Percentiles rank a stretch among this genome's conserved stretches.
phyloP scores from a whole-genome alignment of 2,888 invertebrate genomes.

The Hipparchia semele region DNA sequence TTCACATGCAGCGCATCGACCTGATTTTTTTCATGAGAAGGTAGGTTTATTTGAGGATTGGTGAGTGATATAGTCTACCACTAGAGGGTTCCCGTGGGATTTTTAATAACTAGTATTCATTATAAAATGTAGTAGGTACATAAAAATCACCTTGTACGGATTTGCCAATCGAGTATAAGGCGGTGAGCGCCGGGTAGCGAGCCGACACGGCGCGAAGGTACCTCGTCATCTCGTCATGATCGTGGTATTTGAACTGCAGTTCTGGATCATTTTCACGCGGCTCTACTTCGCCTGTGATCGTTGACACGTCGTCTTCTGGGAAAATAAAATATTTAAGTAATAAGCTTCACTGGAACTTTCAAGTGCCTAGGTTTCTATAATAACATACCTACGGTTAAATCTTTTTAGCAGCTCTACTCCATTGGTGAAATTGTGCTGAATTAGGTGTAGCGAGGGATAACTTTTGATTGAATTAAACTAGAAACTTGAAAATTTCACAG shows the following conservation, averaged over 20 bases:
- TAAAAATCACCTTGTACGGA: slow-evolving; percentile 90
- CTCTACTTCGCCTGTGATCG: slow-evolving; percentile 65
- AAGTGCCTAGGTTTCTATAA: neutral
- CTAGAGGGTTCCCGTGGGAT: neutral
- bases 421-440: neutral
- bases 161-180: slow-evolving; percentile 96
- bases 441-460: too few species aligned
- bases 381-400: too few species aligned
- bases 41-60: too few species aligned
- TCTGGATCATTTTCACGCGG: slow-evolving; percentile 61
- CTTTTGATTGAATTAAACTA: too few species aligned
- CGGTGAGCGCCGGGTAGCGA: slow-evolving; percentile 92
- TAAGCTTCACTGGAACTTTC: neutral
- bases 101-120: too few species aligned
- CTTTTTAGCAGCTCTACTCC: too few species aligned
- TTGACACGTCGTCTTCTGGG: slow-evolving; percentile 56
- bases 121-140: too few species aligned
- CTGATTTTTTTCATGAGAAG: too few species aligned
- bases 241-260: slow-evolving; percentile 93
- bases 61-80: too few species aligned
- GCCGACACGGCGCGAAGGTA: slow-evolving; percentile 91
- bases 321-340: slow-evolving; percentile 1
- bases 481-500: too few species aligned
- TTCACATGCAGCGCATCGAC: too few species aligned
- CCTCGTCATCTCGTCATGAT: slow-evolving; percentile 92